Evolutionary conservation across 2,797 vertebrate species (phyloP), one percentile per base, ranked within the genome.

Genomic region (Sylvia borin): DNA sequence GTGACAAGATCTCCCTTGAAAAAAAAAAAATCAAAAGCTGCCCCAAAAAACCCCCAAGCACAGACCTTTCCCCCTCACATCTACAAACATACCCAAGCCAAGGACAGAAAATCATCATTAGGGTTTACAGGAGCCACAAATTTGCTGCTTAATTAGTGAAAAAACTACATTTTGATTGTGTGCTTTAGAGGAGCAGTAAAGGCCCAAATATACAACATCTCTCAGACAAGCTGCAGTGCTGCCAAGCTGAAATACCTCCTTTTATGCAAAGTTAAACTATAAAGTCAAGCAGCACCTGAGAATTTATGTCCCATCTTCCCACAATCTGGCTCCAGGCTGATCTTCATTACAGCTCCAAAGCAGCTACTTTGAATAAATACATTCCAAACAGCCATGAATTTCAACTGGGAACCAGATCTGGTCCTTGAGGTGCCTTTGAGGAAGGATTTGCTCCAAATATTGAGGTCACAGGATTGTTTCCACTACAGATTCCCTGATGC

Each of bases 361-460:
- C 22, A 72, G 62, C 61, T 91, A 88, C 54, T 90, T 90, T 90
- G 88, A 93, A 71, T 75, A 81, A 68, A 93, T 57, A 75, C 38
- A 68, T 89, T 17, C 62, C 76, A 92, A 90, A 78, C 13, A 48
- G 18, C 64, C 9, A 66, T 12, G 21, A 85, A 78, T 90, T 79
- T 48, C 7, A 89, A 57, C 58, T 43, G 47, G 66, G 83, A 87
- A 11, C 24, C 20, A 57, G 11, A 45, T 6, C 74, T 50, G 48
- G 16, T 47, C 57, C 71, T 83, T 74, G 62, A 57, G n/a, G 18
- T 21, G 66, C 70, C 85, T 72, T 85, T 85, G 88, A 85, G 57
- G 38, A 53, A 42, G 45, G 62, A 72, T 61, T 58, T 57, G 7
- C 43, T 64, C 40, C 38, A 72, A n/a, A 45, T 1, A 14, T 13